Conservation (phyloP, 2,113 vertebrate genomes). For the Brevimyrus niger region DNA sequence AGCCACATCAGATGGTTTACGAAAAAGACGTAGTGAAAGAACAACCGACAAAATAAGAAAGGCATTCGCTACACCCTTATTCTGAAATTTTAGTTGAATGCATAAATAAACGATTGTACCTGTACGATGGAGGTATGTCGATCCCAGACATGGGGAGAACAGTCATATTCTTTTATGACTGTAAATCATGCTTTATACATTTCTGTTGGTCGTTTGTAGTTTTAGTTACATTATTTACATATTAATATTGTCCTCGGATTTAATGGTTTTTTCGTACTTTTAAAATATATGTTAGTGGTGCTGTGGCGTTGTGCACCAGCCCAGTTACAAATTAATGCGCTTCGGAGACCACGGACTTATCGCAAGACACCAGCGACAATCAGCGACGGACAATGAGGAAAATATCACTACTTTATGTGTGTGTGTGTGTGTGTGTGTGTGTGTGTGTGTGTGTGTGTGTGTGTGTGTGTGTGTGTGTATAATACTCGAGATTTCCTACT, state of each 20-base stretch:
- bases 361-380: background rate
- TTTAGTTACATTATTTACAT: background rate
- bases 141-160: background rate
- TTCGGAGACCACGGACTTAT: background rate
- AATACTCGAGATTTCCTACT: background rate
- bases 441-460: background rate
- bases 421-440: background rate
- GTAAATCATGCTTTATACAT: background rate
- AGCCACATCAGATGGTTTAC: background rate
- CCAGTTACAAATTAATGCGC: background rate
- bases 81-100: background rate
- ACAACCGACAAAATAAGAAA: background rate
- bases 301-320: background rate
- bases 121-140: background rate
- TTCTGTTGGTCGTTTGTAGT: background rate
- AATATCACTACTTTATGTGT: background rate
- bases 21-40: background rate
- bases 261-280: background rate
- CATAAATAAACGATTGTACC: background rate
- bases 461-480: background rate
- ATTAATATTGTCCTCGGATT: background rate
- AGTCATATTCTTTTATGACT: background rate
- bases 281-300: background rate
- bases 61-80: background rate
- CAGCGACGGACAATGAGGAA: background rate